Evolutionary conservation across 2,113 vertebrate genomes (phyloP).

Genomic region (Triplophysa rosa): DNA sequence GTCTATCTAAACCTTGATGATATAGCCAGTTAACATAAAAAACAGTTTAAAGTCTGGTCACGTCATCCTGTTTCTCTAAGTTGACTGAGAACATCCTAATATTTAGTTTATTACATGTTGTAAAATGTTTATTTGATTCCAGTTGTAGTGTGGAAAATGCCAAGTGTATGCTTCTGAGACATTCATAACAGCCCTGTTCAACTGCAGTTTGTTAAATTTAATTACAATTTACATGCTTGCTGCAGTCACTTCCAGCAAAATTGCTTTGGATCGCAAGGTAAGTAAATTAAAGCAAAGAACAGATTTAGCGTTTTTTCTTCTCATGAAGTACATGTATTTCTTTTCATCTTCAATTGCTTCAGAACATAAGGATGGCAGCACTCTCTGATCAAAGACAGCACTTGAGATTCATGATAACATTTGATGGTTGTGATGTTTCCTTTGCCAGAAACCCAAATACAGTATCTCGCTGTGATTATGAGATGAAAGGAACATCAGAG

Average conservation of each 20-base stretch:
- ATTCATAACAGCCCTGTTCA: conserved; percentile 59
- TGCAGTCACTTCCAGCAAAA: conserved; percentile 39
- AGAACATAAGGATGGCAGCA: conserved; percentile 9
- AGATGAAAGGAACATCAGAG: conserved; percentile 25
- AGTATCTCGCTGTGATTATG: neutral
- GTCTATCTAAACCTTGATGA: neutral
- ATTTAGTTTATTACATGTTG: no score
- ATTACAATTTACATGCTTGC: conserved; percentile 62
- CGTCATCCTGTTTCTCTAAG: neutral
- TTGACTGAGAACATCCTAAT: neutral
- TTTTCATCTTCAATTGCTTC: conserved; percentile 29
- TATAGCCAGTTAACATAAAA: no score
- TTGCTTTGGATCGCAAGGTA: conserved; percentile 60
- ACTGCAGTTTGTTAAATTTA: conserved; percentile 57
- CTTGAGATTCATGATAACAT: conserved; percentile 11
- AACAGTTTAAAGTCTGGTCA: neutral
- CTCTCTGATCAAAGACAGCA: conserved; percentile 19
- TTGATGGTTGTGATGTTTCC: neutral
- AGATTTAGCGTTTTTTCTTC: conserved; percentile 48
- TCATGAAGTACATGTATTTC: conserved; percentile 48
- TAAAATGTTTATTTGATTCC: neutral
- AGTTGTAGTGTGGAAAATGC: conserved; percentile 49
- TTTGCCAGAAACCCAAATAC: neutral
- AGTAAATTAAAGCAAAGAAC: conserved; percentile 62
- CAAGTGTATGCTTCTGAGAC: conserved; percentile 59